phyloP scores from a whole-genome alignment of 37 sponge, comb jelly and placozoan genomes.

The Halichondria panicea region DNA sequence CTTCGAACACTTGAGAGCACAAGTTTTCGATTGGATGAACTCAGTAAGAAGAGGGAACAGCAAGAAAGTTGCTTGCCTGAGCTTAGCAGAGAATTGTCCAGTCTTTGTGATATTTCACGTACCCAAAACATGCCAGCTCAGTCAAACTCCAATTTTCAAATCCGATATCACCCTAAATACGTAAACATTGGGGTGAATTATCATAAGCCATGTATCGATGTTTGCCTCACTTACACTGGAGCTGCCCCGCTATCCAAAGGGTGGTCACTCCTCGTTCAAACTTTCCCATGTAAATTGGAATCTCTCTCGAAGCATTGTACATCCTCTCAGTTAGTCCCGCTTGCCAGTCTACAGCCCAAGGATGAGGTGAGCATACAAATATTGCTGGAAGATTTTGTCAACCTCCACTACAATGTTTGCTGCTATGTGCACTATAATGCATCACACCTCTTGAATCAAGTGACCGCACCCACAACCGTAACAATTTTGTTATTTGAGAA shows the following conservation, averaged over 20 bases:
- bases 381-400: too few relatives aligned
- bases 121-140: neutral
- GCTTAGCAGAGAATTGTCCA: neutral
- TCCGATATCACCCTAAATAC: neutral
- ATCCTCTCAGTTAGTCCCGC: too few relatives aligned
- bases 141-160: neutral
- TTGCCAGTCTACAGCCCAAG: too few relatives aligned
- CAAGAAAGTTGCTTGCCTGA: neutral
- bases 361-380: too few relatives aligned
- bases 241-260: slow-evolving; percentile 1
- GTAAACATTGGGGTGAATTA: neutral
- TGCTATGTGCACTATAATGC: neutral
- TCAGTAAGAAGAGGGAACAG: neutral
- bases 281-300: too few relatives aligned
- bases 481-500: too few relatives aligned
- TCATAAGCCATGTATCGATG: neutral
- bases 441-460: neutral
- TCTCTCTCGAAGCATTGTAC: too few relatives aligned
- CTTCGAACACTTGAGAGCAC: neutral
- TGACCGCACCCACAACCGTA: too few relatives aligned
- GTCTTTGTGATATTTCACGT: slow-evolving; percentile 3
- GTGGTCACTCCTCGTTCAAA: slow-evolving; percentile 10
- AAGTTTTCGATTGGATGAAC: neutral
- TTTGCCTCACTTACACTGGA: slow-evolving; percentile 4
- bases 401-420: neutral